Base-by-base conservation (phyloP, 2,113 vertebrate species). In the Petroica traversi region DNA sequence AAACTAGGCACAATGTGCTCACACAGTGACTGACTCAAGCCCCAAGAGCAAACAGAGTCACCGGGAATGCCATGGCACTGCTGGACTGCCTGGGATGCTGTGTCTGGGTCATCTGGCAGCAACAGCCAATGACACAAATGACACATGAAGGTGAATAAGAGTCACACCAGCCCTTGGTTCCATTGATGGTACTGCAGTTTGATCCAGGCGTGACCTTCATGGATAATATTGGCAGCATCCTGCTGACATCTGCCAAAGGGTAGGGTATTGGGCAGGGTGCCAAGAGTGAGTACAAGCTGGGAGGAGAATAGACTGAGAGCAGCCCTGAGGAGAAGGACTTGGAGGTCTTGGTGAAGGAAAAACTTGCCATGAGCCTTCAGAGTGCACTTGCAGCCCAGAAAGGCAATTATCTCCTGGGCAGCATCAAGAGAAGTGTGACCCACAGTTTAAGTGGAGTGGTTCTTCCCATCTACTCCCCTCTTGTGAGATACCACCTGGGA, bases 201-300 rank as follows among this genome's bases (percentile, higher is more conserved):
- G 33, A 19, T 6, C 9, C 40, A 78, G 63, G 8, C n/a, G 20
- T 12, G 36, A 16, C 14, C 31, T 52, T 55, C 22, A 11, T 8
- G 12, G 8, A 6, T 12, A 64, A 19, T 1, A 5, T 11, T 20
- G 45, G 7, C 0, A 0, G 24, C 23, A 58, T 19, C 34, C 34
- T 69, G 38, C 9, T 12, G 2, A 5, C 3, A 1, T 36, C 2
- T 0, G 20, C 64, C 38, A n/a, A 40, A 40, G n/a, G 19, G 3
- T 24, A 69, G 19, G 11, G 8, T 22, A 14, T 29, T 16, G 8
- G 19, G 6, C 43, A 55, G 12, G 4, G 8, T 46, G n/a, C 22
- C 8, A 7, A 14, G n/a, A 38, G 38, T 6, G 11, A 36, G 9
- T 36, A 43, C 5, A 28, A 55, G 14, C 17, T 72, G 14, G 6